Evolutionary conservation across 2,113 vertebrate species (phyloP).

Genomic region (Scomber colias): DNA sequence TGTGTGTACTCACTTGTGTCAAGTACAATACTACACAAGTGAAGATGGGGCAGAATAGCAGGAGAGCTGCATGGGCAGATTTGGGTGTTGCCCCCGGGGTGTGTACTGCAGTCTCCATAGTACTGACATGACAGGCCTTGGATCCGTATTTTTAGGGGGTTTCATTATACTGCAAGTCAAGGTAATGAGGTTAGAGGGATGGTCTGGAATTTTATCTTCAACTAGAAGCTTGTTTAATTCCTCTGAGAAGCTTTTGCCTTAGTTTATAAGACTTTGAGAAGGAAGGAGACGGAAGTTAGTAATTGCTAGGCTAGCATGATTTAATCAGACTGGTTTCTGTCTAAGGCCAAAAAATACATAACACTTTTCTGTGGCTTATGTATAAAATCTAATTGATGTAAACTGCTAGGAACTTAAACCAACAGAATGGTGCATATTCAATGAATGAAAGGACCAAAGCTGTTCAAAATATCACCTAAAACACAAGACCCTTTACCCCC

Average conservation of each 20-base stretch:
- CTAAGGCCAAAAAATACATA: background rate
- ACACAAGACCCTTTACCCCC: no score
- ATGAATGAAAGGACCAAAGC: no score
- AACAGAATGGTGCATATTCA: background rate
- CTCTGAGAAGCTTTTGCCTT: background rate
- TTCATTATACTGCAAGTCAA: slow-evolving; percentile 51
- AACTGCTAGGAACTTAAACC: background rate
- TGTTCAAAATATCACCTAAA: no score
- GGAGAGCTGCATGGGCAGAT: slow-evolving; percentile 82
- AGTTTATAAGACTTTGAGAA: slow-evolving; percentile 6
- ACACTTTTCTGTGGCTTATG: background rate
- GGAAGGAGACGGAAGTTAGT: background rate
- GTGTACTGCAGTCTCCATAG: slow-evolving; percentile 64
- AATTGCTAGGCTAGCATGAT: background rate
- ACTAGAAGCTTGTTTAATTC: slow-evolving; percentile 1
- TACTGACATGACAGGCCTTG: slow-evolving; percentile 72
- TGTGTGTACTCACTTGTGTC: slow-evolving; percentile 59
- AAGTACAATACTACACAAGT: slow-evolving; percentile 73
- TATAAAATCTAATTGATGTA: background rate
- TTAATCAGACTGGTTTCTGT: background rate
- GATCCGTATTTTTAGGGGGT: slow-evolving; percentile 48
- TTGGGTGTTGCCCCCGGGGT: slow-evolving; percentile 76
- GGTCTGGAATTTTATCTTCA: slow-evolving; percentile 4
- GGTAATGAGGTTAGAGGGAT: slow-evolving; percentile 48
- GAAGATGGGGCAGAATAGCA: slow-evolving; percentile 78